Base-by-base conservation (phyloP, 1,140 invertebrate genomes). In the Octopus bimaculoides region DNA sequence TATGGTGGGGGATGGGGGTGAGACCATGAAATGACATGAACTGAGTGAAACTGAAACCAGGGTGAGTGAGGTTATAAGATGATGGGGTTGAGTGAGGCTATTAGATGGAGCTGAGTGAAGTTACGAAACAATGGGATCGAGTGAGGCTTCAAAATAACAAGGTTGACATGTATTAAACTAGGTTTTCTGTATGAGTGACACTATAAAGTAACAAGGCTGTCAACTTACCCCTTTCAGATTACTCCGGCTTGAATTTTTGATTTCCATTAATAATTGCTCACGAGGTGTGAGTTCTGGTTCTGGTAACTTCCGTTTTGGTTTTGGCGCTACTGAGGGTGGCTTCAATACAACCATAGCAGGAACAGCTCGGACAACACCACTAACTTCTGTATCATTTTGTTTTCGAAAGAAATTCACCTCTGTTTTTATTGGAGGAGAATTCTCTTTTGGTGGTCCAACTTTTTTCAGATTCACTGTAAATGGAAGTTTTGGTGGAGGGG, bases 251-350 rank as follows among this genome's bases (percentile, higher is more conserved):
- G 92, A 92, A 84, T 92, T 93, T 81, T 94, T 89, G 81, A 95
- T 95, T 9, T 94, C 93, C n/a, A 93, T 91, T 83, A 95, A 87
- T 8, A 95, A 88, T 82, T 93, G 91, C 80, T 94, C 92, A 69
- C 94, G 91, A 1, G 93, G 91, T 87, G 95, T 93, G 56, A 90
- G 80, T 76, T 86, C 81, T 73, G 75, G 83, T 82, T 88, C 86
- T 78, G 87, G 86, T 79, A 80, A 77, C 78, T 85, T 87, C 71
- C 66, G 54, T 76, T 80, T 76, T 79, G 81, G 81, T 61, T 77
- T 81, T 79, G 55, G 83, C 75, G 79, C 79, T 69, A 54, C 79
- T 78, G 78, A 77, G 54, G 71, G 74, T 26, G 52, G 71, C 66
- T 78, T 78, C 66, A 71, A 71, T 17, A 71, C 66, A 52, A 78